Base-by-base conservation (phyloP, 2,797 vertebrate species). In the Chaetophractus vellerosus region DNA sequence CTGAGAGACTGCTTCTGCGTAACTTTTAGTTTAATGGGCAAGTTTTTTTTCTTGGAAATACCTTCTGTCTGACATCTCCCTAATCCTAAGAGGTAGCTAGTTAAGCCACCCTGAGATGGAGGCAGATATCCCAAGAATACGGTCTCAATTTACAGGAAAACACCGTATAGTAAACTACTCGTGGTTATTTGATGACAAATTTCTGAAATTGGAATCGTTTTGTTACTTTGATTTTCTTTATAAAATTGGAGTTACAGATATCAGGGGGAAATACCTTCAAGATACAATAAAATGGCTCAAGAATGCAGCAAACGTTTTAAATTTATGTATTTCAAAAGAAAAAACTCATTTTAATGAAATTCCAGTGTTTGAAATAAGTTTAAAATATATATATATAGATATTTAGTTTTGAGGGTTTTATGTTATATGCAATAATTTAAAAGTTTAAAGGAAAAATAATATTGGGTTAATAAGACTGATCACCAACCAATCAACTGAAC, bases 371-470 rank as follows among this genome's bases (percentile, higher is more conserved):
- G 33, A 86, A 50, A 52, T 82, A 82, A 95, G 23, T 45, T 78
- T 85, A 48, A 94, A 91, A 50, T 52, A 72, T 57, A 50, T 52
- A 72, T 57, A 74, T 45, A 36, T n/a, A 82, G 57, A 38, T 36
- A 66, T 57, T 76, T 80, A 69, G 23, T 15, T 0, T 64, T 26
- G 48, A 28, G 31, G 28, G 12, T 80, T 90, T 92, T 86, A 18
- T 15, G n/a, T 50, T 93, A 94, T 82, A 21, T 36, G 50, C 16
- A 72, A 12, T 64, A 80, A 72, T 85, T 94, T 93, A 36, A 93
- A 93, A 64, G 26, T 52, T 59, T 52, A 75, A 41, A 91, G 18
- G 33, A n/a, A 89, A 74, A 38, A 74, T 23, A 69, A 3, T 45
- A 64, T 66, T 95, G 7, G 8, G n/a, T 63, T 74, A 80, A 69